These are phyloP conservation scores for Chironex yamaguchii DNA, from an alignment of 30 jellyfish, hydroid and myxozoan species.

Conservation along the genomic window DNA sequence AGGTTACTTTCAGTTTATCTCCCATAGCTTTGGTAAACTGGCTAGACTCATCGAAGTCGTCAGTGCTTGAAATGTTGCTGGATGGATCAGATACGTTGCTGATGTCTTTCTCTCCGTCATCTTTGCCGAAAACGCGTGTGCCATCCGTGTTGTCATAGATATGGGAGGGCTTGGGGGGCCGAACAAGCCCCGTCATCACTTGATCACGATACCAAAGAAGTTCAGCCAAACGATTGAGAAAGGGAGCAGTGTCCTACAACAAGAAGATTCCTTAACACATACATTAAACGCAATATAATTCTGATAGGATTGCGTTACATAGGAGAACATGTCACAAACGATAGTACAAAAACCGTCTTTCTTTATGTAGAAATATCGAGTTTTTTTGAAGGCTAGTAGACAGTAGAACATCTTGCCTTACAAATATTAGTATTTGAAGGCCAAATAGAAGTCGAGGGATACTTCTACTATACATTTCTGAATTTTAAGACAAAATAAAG, in stretches of 20 bases:
- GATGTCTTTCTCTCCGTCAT: not conserved
- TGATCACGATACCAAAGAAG: constrained; percentile 93
- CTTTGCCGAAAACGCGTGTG: not conserved
- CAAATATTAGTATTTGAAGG: no score
- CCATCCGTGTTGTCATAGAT: not conserved
- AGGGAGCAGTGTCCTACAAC: constrained; percentile 59
- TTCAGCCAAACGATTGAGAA: constrained; percentile 82
- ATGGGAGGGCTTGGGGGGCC: not conserved
- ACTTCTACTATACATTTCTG: no score
- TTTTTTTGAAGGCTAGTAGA: no score
- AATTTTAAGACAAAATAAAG: no score
- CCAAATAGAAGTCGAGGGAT: no score
- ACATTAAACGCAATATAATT: no score
- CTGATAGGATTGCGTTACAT: no score
- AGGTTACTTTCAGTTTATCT: not conserved
- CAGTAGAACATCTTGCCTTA: no score
- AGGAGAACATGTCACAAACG: no score
- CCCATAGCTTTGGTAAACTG: not conserved
- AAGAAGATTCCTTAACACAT: no score
- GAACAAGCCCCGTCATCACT: constrained; percentile 63
- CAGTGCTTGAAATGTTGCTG: not conserved
- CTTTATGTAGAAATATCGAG: no score
- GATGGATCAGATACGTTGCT: not conserved
- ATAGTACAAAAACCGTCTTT: no score
- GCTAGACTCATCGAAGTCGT: not conserved